Conservation (phyloP, 2,888 invertebrate genomes). For the Latrodectus hesperus region DNA sequence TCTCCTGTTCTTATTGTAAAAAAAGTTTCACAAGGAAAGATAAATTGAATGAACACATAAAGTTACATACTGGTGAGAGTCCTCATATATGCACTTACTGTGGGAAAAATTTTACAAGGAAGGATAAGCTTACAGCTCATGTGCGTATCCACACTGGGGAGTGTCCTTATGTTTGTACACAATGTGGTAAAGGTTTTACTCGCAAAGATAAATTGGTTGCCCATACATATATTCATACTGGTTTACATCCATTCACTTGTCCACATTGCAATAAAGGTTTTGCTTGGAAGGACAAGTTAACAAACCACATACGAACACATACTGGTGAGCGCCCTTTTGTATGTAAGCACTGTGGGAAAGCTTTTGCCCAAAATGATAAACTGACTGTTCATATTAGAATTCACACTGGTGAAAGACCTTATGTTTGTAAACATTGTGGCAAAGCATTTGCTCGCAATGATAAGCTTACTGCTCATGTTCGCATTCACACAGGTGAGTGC, state of each 20-base stretch:
- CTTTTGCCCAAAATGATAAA: conserved; percentile 65
- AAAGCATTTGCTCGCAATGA: conserved; percentile 65
- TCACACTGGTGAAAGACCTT: conserved; percentile 59
- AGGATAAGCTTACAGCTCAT: conserved; percentile 61
- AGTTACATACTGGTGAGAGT: conserved; percentile 61
- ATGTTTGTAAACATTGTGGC: conserved; percentile 63
- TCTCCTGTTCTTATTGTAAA: conserved; percentile 54
- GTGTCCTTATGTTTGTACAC: conserved; percentile 57
- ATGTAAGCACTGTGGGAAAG: conserved; percentile 61
- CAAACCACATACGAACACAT: conserved; percentile 57
- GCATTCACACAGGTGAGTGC: conserved; percentile 57
- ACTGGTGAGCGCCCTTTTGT: conserved; percentile 58
- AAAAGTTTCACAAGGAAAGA: conserved; percentile 63
- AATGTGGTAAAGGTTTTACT: conserved; percentile 63
- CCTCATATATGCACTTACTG: conserved; percentile 63
- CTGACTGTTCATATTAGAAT: conserved; percentile 56
- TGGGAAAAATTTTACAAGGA: conserved; percentile 60
- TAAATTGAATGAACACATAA: conserved; percentile 63
- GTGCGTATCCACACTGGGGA: conserved; percentile 60
- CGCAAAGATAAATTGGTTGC: conserved; percentile 61
- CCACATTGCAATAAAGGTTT: conserved; percentile 64
- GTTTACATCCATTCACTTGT: conserved; percentile 57
- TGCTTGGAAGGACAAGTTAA: conserved; percentile 63
- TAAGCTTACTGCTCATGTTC: conserved; percentile 60
- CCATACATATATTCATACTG: conserved; percentile 63